phyloP scores from a whole-genome alignment of 2,888 invertebrate species.

The Hoplodrina ambigua region DNA sequence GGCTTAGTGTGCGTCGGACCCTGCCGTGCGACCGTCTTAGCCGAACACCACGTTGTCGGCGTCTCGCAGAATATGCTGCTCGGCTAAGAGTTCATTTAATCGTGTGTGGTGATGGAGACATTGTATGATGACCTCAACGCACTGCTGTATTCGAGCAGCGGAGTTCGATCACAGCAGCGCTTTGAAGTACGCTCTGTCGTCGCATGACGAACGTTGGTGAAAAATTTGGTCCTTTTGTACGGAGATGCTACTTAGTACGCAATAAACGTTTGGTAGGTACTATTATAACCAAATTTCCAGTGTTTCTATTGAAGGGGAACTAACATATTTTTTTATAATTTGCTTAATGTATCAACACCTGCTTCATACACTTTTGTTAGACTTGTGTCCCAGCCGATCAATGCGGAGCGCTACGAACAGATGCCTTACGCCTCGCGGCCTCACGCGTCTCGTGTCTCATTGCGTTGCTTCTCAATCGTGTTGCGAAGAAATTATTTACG shows the following conservation, averaged over 20 bases:
- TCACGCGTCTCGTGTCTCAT: neutral
- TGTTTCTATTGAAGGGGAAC: conserved; percentile 37
- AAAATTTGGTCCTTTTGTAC: conserved; percentile 30
- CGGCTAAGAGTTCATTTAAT: neutral
- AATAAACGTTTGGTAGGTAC: conserved; percentile 14
- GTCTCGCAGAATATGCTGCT: conserved; percentile 9
- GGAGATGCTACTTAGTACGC: conserved; percentile 10
- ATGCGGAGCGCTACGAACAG: conserved; percentile 8
- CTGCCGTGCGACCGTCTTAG: neutral
- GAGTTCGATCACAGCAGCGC: neutral
- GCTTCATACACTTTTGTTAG: conserved; percentile 28
- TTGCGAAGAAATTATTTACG: conserved; percentile 28
- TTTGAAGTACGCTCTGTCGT: neutral
- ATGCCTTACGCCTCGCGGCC: neutral
- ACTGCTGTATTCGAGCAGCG: conserved; percentile 2
- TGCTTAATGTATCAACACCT: conserved; percentile 28
- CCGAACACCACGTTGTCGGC: neutral
- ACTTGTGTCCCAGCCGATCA: conserved; percentile 12
- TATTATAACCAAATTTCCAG: conserved; percentile 36
- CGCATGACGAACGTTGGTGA: neutral
- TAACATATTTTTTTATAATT: conserved; percentile 15
- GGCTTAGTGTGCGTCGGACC: neutral
- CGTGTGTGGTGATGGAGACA: conserved; percentile 10
- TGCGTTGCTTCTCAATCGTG: conserved; percentile 31
- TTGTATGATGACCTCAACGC: neutral